These are phyloP conservation scores for Drosophila quinaria DNA, from an alignment of 2,888 invertebrate species.

Conservation along the genomic window DNA sequence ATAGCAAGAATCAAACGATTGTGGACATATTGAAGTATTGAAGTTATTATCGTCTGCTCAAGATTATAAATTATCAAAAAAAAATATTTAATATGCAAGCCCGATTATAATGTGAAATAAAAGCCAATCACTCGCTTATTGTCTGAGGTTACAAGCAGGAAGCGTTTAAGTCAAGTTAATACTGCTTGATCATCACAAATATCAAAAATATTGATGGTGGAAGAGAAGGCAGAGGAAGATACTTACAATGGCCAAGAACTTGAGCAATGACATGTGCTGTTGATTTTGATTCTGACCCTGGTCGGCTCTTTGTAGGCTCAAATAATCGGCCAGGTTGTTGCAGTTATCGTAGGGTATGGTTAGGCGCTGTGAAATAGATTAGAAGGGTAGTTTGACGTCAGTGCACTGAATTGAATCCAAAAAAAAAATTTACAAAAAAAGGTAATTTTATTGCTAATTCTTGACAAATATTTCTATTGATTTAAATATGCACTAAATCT, in stretches of 20 bases:
- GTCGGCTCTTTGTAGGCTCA: constrained; percentile 60
- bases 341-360: constrained; percentile 72
- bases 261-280: constrained; percentile 87
- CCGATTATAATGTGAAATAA: constrained; percentile 64
- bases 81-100: constrained; percentile 49
- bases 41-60: constrained; percentile 41
- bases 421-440: neutral
- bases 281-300: constrained; percentile 53
- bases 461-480: too few relatives aligned
- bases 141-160: constrained; percentile 69
- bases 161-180: constrained; percentile 45
- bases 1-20: constrained; percentile 17
- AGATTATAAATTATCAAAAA: constrained; percentile 66
- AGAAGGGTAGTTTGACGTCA: constrained; percentile 38
- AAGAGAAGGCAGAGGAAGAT: constrained; percentile 43
- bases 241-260: constrained; percentile 93
- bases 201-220: constrained; percentile 9
- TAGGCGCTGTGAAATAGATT: constrained; percentile 71
- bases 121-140: constrained; percentile 67
- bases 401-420: constrained; percentile 35
- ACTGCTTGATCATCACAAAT: constrained; percentile 37
- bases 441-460: too few relatives aligned
- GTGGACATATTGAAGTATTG: constrained; percentile 18
- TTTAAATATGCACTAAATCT: neutral
- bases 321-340: constrained; percentile 82